Percentiles rank a stretch among this genome's conserved stretches.
Conservation (phyloP, 1,140 invertebrate genomes). For the Homarus americanus region DNA sequence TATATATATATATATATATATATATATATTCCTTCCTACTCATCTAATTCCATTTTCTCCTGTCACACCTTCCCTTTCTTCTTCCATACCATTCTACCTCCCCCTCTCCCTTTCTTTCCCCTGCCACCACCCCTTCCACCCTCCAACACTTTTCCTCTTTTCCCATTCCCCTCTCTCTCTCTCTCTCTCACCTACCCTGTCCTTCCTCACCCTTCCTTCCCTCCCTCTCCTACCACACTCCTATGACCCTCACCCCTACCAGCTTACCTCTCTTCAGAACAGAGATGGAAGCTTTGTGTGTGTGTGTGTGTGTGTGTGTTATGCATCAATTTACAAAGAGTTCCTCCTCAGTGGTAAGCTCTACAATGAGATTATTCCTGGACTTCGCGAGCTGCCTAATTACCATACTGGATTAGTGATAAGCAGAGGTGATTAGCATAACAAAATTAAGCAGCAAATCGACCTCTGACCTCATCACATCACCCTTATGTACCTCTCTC, state of each 20-base stretch:
- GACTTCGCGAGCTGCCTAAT: neutral
- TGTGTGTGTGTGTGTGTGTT: no score
- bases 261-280: no score
- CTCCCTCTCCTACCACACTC: neutral
- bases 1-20: no score
- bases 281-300: no score
- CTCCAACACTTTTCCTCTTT: no score
- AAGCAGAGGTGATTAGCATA: neutral
- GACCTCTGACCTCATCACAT: neutral
- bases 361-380: neutral
- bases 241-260: no score
- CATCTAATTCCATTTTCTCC: neutral
- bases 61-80: neutral
- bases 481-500: neutral
- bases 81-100: neutral
- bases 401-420: neutral
- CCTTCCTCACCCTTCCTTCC: neutral
- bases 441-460: neutral
- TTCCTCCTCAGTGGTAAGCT: neutral
- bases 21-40: neutral
- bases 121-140: no score
- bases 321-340: neutral
- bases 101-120: neutral
- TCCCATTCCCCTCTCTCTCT: neutral
- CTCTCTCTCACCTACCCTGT: neutral